Percentiles rank a stretch among this genome's conserved stretches.
Conservation (phyloP, 2,113 vertebrate genomes). For the Atrichornis clamosus region DNA sequence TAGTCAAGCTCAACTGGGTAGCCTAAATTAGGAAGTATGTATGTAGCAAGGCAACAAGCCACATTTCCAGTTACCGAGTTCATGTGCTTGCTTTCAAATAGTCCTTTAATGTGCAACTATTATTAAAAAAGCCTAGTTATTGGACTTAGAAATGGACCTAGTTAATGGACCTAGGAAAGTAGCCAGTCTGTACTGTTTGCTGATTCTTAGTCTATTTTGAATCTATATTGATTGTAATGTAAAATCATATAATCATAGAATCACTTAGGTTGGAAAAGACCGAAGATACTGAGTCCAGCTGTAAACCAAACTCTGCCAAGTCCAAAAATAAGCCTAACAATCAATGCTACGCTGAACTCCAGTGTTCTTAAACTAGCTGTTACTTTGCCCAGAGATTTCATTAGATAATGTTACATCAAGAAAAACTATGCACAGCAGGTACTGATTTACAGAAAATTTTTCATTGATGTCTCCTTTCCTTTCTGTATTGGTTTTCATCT, state of each 20-base stretch:
- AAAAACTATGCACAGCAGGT: neutral
- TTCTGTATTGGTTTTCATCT: neutral
- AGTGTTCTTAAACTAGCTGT: neutral
- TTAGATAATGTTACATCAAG: neutral
- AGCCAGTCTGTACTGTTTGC: neutral
- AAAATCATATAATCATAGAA: neutral
- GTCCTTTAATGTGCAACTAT: slow-evolving; percentile 10
- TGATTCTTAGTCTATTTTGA: neutral
- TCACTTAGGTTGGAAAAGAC: neutral
- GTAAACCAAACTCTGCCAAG: neutral
- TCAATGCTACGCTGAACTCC: neutral
- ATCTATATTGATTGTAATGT: neutral
- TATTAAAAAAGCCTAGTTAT: slow-evolving; percentile 12
- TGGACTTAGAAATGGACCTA: too few species aligned
- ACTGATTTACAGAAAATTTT: neutral
- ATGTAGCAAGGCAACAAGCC: neutral
- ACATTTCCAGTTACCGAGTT: slow-evolving; percentile 25
- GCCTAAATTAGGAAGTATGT: neutral
- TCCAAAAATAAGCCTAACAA: neutral
- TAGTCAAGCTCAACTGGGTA: neutral
- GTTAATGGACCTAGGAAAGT: neutral
- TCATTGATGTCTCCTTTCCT: neutral
- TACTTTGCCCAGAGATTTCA: neutral
- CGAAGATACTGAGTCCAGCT: neutral
- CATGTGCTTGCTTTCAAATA: slow-evolving; percentile 13